Percentiles rank a stretch among this genome's conserved stretches.
These are phyloP conservation scores for Lycia hirtaria DNA, from an alignment of 2,888 invertebrate species.

Conservation along the genomic window DNA sequence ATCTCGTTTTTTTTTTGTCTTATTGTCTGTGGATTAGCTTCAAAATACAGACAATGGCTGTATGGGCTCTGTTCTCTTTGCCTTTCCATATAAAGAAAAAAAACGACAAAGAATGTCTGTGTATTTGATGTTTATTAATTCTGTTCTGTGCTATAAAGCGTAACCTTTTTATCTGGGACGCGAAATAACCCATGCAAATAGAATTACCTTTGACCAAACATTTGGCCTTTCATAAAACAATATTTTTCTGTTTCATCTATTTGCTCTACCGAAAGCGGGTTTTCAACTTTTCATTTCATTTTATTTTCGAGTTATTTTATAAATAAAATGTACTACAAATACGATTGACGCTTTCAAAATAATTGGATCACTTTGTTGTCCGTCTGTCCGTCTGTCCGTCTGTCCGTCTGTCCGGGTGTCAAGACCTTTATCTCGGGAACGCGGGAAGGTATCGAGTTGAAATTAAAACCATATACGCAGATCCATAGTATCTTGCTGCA, in stretches of 20 bases:
- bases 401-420: too few relatives aligned
- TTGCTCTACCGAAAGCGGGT: conserved; percentile 6
- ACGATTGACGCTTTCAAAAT: too few relatives aligned
- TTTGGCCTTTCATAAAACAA: conserved; percentile 4
- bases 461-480: too few relatives aligned
- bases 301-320: not conserved
- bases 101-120: not conserved
- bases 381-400: too few relatives aligned
- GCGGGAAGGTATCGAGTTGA: too few relatives aligned
- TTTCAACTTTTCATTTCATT: not conserved
- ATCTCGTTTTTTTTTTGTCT: not conserved
- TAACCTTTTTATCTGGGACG: conserved; percentile 14
- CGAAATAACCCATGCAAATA: conserved; percentile 9
- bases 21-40: not conserved
- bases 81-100: not conserved
- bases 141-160: conserved; percentile 1
- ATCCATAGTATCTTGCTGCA: too few relatives aligned
- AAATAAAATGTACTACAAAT: not conserved
- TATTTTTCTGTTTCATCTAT: conserved; percentile 17
- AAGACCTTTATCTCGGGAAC: too few relatives aligned
- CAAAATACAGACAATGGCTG: not conserved
- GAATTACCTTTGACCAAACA: conserved; percentile 11
- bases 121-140: conserved; percentile 11
- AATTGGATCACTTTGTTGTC: too few relatives aligned
- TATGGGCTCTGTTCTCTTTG: not conserved